A percentile compares a stretch with the other conserved stretches of the same genome.
Conservation (phyloP, 2,113 vertebrate species). For the Nyctibius bracteatus region DNA sequence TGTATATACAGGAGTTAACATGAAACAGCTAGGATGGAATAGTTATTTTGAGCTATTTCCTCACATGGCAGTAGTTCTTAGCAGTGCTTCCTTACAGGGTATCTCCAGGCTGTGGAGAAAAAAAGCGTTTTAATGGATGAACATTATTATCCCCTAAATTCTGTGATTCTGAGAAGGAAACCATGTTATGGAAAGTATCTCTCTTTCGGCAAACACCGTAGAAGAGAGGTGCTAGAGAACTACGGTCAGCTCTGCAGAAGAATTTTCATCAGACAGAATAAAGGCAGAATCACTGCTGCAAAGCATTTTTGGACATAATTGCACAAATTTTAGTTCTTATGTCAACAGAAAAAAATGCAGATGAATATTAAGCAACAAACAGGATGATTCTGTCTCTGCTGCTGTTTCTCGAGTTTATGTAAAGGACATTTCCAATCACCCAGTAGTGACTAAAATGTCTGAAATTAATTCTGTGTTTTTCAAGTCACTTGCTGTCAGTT, state of each 20-base stretch:
- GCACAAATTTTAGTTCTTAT: not conserved
- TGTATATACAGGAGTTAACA: not conserved
- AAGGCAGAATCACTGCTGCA: not conserved
- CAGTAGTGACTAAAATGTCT: not conserved
- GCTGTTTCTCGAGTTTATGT: not conserved
- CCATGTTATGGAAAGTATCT: rapidly evolving
- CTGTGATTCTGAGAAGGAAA: not conserved
- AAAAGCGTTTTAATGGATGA: not conserved
- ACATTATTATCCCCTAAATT: not conserved
- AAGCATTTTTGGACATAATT: not conserved
- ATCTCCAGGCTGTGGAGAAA: not conserved
- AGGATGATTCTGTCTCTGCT: not conserved
- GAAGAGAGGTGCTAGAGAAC: not conserved
- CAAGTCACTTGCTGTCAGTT: not conserved
- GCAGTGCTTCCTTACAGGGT: not conserved
- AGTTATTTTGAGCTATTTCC: not conserved
- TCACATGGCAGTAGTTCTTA: not conserved
- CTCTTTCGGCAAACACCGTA: not conserved
- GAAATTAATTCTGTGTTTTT: not conserved
- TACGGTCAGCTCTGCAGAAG: not conserved
- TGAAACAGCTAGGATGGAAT: not conserved
- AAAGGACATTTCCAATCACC: not conserved
- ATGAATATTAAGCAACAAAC: not conserved
- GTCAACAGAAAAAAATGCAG: not conserved
- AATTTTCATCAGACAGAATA: not conserved